Conservation (phyloP, 2,888 invertebrate species). For the Hermaeophaga mercurialis region DNA sequence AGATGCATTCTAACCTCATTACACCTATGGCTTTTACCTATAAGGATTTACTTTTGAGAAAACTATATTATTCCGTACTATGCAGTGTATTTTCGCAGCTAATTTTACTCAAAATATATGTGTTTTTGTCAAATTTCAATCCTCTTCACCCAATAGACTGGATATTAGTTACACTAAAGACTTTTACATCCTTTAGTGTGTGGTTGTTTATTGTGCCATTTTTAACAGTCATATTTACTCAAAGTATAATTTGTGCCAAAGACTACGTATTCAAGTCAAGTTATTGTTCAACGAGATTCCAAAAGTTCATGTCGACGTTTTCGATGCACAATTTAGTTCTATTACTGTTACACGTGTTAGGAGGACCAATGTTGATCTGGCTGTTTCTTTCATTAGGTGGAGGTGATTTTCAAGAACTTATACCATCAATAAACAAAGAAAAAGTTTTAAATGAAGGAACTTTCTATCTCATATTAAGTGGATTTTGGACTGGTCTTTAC, state of each 20-base stretch:
- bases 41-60: slow-evolving; percentile 64
- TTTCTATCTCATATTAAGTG: slow-evolving; percentile 70
- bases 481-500: slow-evolving; percentile 70
- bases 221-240: slow-evolving; percentile 67
- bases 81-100: slow-evolving; percentile 54
- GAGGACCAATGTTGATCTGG: slow-evolving; percentile 72
- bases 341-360: slow-evolving; percentile 63
- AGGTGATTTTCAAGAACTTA: slow-evolving; percentile 63
- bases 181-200: slow-evolving; percentile 68
- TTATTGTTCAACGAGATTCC: slow-evolving; percentile 70
- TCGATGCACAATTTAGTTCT: slow-evolving; percentile 65
- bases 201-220: slow-evolving; percentile 70
- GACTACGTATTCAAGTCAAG: slow-evolving; percentile 67
- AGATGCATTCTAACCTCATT: slow-evolving; percentile 40
- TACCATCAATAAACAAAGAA: slow-evolving; percentile 55
- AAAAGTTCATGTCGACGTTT: slow-evolving; percentile 67
- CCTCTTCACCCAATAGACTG: slow-evolving; percentile 68
- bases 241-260: slow-evolving; percentile 74
- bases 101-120: slow-evolving; percentile 48
- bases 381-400: slow-evolving; percentile 70
- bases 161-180: slow-evolving; percentile 65
- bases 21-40: slow-evolving; percentile 55
- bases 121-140: slow-evolving; percentile 65
- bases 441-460: slow-evolving; percentile 67
- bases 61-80: slow-evolving; percentile 60